These are phyloP conservation scores for Poecile montanus DNA, from an alignment of 2,797 vertebrate species.

Conservation along the genomic window DNA sequence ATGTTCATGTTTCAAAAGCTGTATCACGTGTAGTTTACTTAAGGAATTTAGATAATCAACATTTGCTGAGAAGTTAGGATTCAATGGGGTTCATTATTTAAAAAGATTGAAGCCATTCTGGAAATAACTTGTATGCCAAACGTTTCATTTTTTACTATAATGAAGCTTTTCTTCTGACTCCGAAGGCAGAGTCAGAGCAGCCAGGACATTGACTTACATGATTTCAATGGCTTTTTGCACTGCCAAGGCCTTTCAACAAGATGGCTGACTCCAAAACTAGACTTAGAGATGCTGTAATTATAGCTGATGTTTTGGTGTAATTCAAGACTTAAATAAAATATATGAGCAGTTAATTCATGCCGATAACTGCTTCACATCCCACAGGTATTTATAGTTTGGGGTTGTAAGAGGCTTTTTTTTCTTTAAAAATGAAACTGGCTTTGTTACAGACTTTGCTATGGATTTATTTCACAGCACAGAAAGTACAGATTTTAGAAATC, in stretches of 20 bases:
- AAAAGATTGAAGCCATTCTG: conserved; percentile 35
- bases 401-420: neutral
- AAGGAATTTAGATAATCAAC: conserved; percentile 64
- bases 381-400: neutral
- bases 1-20: conserved; percentile 58
- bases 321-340: conserved; percentile 59
- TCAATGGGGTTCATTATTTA: conserved; percentile 57
- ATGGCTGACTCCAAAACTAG: conserved; percentile 52
- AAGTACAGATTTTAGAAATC: conserved; percentile 33
- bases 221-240: conserved; percentile 19
- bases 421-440: conserved; percentile 1
- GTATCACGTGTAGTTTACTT: conserved; percentile 53
- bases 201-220: conserved; percentile 42
- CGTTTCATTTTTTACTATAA: conserved; percentile 54
- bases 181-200: conserved; percentile 4
- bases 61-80: conserved; percentile 46
- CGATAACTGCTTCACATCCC: neutral
- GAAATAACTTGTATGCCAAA: conserved; percentile 51
- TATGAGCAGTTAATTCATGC: neutral
- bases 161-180: conserved; percentile 58
- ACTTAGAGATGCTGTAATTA: conserved; percentile 59
- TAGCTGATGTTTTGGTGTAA: conserved; percentile 32
- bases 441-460: neutral
- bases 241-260: conserved; percentile 68
- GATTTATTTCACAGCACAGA: conserved; percentile 9